phyloP scores from a whole-genome alignment of 2,888 invertebrate genomes.

The Penaeus monodon region DNA sequence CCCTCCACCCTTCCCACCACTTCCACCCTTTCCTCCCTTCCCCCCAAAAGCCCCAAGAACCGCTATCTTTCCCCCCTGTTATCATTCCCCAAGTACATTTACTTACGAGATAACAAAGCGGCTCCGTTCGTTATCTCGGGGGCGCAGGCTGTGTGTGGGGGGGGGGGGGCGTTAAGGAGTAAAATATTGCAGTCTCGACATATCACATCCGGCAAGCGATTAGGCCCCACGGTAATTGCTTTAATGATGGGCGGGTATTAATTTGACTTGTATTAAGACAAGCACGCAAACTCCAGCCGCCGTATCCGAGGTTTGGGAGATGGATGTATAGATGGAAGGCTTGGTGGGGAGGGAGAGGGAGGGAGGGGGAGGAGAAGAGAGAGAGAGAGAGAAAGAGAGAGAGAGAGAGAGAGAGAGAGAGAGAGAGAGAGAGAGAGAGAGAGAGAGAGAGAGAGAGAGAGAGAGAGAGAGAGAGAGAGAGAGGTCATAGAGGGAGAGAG shows the following conservation, averaged over 20 bases:
- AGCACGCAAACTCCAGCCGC: conserved; percentile 13
- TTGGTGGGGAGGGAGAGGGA: background rate
- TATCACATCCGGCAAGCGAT: conserved; percentile 39
- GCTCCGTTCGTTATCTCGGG: too few species aligned
- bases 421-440: background rate
- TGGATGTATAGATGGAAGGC: too few species aligned
- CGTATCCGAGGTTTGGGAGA: too few species aligned
- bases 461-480: too few species aligned
- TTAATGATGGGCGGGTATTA: conserved; percentile 43
- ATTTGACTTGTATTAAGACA: conserved; percentile 44
- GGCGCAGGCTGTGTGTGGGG: background rate
- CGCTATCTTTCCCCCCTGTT: too few species aligned
- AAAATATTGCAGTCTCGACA: conserved; percentile 43
- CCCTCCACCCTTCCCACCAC: too few species aligned
- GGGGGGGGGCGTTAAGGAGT: conserved; percentile 14
- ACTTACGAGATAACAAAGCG: too few species aligned
- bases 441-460: background rate
- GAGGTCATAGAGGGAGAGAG: too few species aligned
- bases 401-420: background rate
- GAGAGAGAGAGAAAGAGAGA: background rate
- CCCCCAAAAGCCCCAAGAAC: too few species aligned
- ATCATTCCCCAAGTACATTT: too few species aligned
- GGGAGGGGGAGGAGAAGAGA: background rate
- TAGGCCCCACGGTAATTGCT: conserved; percentile 20
- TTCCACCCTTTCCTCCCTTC: too few species aligned